Evolutionary conservation across 2,797 vertebrate species (phyloP), one percentile per base, ranked within the genome.

Genomic region (Sternarchorhynchus goeldii): DNA sequence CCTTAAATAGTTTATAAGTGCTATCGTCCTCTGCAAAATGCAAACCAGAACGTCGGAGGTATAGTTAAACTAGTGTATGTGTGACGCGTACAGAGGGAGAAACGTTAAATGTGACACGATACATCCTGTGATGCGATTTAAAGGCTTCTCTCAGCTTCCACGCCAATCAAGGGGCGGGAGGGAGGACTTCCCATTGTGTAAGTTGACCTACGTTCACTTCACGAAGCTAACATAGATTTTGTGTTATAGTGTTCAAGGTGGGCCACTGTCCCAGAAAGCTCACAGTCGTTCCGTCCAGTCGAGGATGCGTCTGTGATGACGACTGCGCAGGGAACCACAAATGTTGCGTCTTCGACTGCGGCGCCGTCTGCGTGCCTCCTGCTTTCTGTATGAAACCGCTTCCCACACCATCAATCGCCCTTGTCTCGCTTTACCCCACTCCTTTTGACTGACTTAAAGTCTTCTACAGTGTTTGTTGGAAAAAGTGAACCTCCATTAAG

Each of bases 271-370:
- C 91, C 1, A 75, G 74, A 59, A 81, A 65, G 57, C 76, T 92
- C 64, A 84, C 84, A 45, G 88, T 87, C 57, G 77, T 86, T n/a
- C 89, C 90, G 32, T 88, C 90, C 39, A 78, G 84, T 18, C 83
- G 84, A 6, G 87, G 83, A 14, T 93, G 92, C 62, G 29, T 45
- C n/a, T 84, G 86, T 78, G 92, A 93, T 78, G 70, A 85, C 16
- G 88, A 91, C 75, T 93, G 91, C 85, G 80, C 86, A 20, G 81
- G 64, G 25, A 32, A 84, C 16, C 72, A 92, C 73, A 92, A 89
- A 82, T 92, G 92, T 80, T 91, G 90, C 78, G 77, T 88, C 18
- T 91, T 87, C 75, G 79, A 85, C 81, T 90, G 90, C 64, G 88
- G 89, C 60, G 79, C 86, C 5, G 86, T 91, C 64, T 93, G 92